Evolutionary conservation across 1,140 invertebrate genomes (phyloP), one percentile per base, ranked within the genome.

Genomic region (Cydia strobilella): DNA sequence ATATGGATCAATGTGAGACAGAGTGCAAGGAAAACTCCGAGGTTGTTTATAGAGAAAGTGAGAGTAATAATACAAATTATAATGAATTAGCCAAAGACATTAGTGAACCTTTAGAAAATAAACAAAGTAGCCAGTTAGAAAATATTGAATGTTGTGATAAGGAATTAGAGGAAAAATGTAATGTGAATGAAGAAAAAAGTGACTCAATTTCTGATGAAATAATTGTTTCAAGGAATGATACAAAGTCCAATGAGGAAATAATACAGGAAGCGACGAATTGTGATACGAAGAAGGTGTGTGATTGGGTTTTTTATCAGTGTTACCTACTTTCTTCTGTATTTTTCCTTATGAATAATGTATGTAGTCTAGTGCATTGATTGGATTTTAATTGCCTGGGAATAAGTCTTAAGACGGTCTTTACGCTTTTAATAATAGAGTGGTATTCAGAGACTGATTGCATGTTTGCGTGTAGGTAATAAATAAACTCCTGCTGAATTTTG

Each of bases 171-270:
- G 31, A 69, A 69, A 35, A 39, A 35, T 35, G 65, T 35, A 69
- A 7, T 20, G 65, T 35, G 63, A 25, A 15, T 35, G 63, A 4
- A 66, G 72, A 63, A 20, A 35, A n/a, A 48, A 59, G 66, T 73
- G 72, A 76, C 23, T 75, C 75, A 35, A 73, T 35, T 23, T 42
- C 39, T 45, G 51, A 23, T 72, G 48, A 42, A 65, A 18, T 75
- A n/a, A 45, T 62, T 2, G 62, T 35, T 77, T 15, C 45, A 15
- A 18, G 9, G 27, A 69, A 69, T 76, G 75, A 74, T 45, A 74
- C 51, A 48, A 6, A 51, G 74, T 75, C 51, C 59, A 42, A 62
- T 75, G 31, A 74, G 71, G 45, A 63, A 27, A 48, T 63, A 69
- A 31, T 27, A 45, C 66, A 72, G 59, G 59, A 31, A 69, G 23